Evolutionary conservation across 1,140 invertebrate species (phyloP).

Genomic region (Telenomus remus): DNA sequence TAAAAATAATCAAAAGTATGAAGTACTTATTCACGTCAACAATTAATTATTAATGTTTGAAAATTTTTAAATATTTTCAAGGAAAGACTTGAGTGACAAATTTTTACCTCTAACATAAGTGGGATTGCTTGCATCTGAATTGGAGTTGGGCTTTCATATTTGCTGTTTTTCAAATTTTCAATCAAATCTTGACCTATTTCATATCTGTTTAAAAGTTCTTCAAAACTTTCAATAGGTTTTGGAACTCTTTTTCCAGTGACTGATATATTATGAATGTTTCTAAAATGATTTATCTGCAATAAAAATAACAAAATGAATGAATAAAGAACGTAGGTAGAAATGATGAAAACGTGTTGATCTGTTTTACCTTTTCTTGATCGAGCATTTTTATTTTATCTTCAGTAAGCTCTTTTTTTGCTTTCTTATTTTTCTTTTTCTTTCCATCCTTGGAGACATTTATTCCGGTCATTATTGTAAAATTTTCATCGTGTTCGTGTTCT

Average conservation of each 20-base stretch:
- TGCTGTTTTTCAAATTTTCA: slow-evolving; percentile 83
- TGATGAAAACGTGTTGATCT: background rate
- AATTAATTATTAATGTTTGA: no score
- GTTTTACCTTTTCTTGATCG: slow-evolving; percentile 75
- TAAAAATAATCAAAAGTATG: slow-evolving; percentile 65
- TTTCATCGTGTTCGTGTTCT: background rate
- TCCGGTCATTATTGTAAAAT: slow-evolving; percentile 8
- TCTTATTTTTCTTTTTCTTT: slow-evolving; percentile 57
- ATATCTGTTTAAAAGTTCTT: slow-evolving; percentile 78
- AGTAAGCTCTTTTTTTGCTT: slow-evolving; percentile 66
- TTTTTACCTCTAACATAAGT: slow-evolving; percentile 83
- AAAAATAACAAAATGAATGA: slow-evolving; percentile 35
- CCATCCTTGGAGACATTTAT: slow-evolving; percentile 50
- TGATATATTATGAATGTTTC: slow-evolving; percentile 86
- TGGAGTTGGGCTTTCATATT: slow-evolving; percentile 89
- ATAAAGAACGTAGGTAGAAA: slow-evolving; percentile 26
- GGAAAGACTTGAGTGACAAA: no score
- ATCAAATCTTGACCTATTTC: slow-evolving; percentile 79
- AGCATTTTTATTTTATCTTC: slow-evolving; percentile 69
- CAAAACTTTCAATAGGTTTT: slow-evolving; percentile 83
- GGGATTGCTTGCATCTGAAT: slow-evolving; percentile 97
- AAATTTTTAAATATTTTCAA: no score
- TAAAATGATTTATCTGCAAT: slow-evolving; percentile 82
- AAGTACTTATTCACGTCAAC: no score
- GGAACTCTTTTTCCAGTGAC: slow-evolving; percentile 86